These are phyloP conservation scores for Cenopis cana DNA, from an alignment of 2,888 invertebrate species.

Conservation along the genomic window DNA sequence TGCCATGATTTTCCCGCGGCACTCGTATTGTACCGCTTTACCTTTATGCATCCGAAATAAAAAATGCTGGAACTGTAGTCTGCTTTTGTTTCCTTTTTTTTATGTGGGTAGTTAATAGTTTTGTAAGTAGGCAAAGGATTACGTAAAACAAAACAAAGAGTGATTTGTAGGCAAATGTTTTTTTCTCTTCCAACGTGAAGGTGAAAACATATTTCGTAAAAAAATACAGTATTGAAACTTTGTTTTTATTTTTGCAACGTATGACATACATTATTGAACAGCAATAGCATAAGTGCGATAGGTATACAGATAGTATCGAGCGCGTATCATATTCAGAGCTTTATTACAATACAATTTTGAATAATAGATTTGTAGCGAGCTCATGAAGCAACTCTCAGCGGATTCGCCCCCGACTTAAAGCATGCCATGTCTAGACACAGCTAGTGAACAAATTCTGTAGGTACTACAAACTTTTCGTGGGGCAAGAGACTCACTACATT, in stretches of 20 bases:
- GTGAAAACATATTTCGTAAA: too few species aligned
- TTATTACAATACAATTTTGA: conserved; percentile 46
- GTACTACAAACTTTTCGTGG: conserved; percentile 81
- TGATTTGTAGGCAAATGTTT: too few species aligned
- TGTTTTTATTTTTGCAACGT: not conserved
- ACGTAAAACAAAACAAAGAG: too few species aligned
- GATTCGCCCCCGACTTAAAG: conserved; percentile 80
- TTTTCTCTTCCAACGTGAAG: too few species aligned
- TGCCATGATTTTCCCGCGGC: conserved; percentile 81
- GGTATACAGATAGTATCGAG: conserved; percentile 11
- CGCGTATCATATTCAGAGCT: conserved; percentile 32
- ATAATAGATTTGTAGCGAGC: conserved; percentile 61
- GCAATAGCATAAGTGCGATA: not conserved
- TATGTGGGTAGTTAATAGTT: conserved; percentile 1
- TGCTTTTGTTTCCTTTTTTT: conserved; percentile 8
- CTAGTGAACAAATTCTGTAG: conserved; percentile 79
- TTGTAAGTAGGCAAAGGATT: not conserved
- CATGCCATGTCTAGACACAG: conserved; percentile 83
- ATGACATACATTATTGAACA: not conserved
- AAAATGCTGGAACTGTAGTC: conserved; percentile 49
- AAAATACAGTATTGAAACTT: not conserved
- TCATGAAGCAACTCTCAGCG: conserved; percentile 70
- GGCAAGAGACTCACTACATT: conserved; percentile 79
- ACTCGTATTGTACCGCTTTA: conserved; percentile 70
- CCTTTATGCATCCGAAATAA: conserved; percentile 56